A percentile compares a stretch with the other conserved stretches of the same genome.
phyloP scores from a whole-genome alignment of 2,113 vertebrate genomes.

The Capra hircus region DNA sequence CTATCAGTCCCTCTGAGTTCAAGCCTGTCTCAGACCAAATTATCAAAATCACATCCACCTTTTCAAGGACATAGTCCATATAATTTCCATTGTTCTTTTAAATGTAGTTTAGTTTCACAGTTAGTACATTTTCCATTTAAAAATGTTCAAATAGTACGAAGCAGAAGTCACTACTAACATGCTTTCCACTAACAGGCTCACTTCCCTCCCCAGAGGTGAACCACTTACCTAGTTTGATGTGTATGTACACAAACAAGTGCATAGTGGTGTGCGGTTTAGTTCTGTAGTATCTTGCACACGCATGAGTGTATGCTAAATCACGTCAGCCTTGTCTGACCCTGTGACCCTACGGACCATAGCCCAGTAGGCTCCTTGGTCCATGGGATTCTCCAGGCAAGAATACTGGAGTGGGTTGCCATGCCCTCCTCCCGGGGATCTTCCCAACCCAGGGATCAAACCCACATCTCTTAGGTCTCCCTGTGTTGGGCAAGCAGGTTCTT shows the following conservation, averaged over 20 bases:
- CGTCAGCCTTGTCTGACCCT: neutral
- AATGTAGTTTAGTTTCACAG: neutral
- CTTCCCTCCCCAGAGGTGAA: neutral
- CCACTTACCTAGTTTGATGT: neutral
- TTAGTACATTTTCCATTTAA: neutral
- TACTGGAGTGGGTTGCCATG: neutral
- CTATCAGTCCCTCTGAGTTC: neutral
- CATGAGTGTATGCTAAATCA: neutral
- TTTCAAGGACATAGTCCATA: neutral
- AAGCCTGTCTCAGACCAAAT: neutral
- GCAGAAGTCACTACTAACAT: neutral
- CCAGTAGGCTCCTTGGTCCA: neutral
- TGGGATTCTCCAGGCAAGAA: neutral
- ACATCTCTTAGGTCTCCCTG: neutral
- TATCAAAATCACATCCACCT: neutral
- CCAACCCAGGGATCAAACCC: neutral
- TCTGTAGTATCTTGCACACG: fast-evolving
- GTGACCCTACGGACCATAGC: neutral
- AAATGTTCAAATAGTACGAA: neutral
- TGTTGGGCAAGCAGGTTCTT: neutral
- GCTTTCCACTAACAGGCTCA: neutral
- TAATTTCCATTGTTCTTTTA: neutral
- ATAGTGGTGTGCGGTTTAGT: neutral
- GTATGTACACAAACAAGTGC: neutral
- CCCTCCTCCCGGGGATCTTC: neutral